Conservation (phyloP, 2,888 invertebrate genomes). For the Cyrtodaria siliqua region DNA sequence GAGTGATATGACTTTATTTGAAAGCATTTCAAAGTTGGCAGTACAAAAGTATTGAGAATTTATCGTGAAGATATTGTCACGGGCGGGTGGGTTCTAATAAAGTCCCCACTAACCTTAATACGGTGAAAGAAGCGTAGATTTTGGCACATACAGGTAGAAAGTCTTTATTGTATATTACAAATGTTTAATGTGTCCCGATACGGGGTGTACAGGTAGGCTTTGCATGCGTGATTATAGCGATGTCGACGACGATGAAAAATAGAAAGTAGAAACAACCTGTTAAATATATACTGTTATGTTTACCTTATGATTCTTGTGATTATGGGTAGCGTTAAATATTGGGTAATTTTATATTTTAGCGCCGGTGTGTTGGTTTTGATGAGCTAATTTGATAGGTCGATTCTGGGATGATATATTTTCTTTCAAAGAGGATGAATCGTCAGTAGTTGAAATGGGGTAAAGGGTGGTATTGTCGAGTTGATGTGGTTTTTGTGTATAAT, state of each 20-base stretch:
- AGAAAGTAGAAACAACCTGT: constrained; percentile 4
- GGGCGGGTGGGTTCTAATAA: constrained; percentile 44
- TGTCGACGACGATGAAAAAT: neutral
- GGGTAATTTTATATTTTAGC: neutral
- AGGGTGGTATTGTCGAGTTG: neutral
- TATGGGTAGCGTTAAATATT: constrained; percentile 1
- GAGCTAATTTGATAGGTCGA: constrained; percentile 1
- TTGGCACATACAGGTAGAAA: too few species aligned
- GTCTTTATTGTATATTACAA: too few species aligned
- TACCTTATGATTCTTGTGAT: neutral
- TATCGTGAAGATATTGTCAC: constrained; percentile 50
- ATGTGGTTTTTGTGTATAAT: constrained; percentile 7
- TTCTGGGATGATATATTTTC: neutral
- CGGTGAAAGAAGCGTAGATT: too few species aligned
- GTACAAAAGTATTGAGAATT: constrained; percentile 39
- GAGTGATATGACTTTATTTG: constrained; percentile 34
- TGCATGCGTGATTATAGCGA: neutral
- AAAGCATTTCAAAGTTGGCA: constrained; percentile 43
- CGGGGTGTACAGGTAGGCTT: constrained; percentile 4
- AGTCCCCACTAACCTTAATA: constrained; percentile 17
- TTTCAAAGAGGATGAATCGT: constrained; percentile 2
- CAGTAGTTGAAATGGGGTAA: neutral
- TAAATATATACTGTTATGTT: constrained; percentile 13
- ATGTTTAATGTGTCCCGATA: too few species aligned
- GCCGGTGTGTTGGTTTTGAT: constrained; percentile 1